Base-by-base conservation (phyloP, 2,888 invertebrate species). In the Sarcophaga caerulescens region DNA sequence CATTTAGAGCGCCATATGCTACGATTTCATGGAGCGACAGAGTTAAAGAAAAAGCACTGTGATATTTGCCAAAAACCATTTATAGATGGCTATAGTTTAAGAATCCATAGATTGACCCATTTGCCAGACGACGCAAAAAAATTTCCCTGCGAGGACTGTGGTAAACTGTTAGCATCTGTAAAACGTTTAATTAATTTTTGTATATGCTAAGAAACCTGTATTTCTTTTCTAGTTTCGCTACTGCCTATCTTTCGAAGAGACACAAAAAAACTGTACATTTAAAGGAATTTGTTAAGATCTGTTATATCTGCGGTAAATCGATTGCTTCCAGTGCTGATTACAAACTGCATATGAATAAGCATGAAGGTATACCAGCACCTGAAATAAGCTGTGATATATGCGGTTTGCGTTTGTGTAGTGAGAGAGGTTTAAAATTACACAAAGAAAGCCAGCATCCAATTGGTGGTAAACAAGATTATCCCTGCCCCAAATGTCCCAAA, bases 321-420 rank as follows among this genome's bases (percentile, higher is more conserved):
- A 92, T 93, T 76, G 90, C 91, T 0, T 92, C 92, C 2, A 90
- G 90, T 14, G 90, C 91, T 0, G 90, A 91, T 44, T 93, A 92
- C 68, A 90, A 91, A 69, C 89, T 90, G 0, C 92, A 93, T 85
- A 92, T 92, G 77, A 76, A 91, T 68, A 91, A 91, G 80, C 93
- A 93, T 62, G 90, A 91, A 0, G 92, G 91, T 5, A 89, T 91
- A 0, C 89, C 89, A 1, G 88, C 90, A 70, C 91, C 92, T 1
- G 91, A 91, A 83, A 90, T 92, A 2, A 92, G 92, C 88, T 93
- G 93, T 65, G 89, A 91, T 23, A 90, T 92, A 70, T 93, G 93
- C 75, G 92, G 92, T 2, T 0, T 92, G 91, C 11, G 92, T 90
- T 91, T 90, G 90, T 75, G 75, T 12, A 76, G 71, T 52, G 92